A percentile compares a stretch with the other conserved stretches of the same genome.
These are phyloP conservation scores for Halcyon malimbica DNA, from an alignment of 2,113 vertebrate species.

Conservation along the genomic window DNA sequence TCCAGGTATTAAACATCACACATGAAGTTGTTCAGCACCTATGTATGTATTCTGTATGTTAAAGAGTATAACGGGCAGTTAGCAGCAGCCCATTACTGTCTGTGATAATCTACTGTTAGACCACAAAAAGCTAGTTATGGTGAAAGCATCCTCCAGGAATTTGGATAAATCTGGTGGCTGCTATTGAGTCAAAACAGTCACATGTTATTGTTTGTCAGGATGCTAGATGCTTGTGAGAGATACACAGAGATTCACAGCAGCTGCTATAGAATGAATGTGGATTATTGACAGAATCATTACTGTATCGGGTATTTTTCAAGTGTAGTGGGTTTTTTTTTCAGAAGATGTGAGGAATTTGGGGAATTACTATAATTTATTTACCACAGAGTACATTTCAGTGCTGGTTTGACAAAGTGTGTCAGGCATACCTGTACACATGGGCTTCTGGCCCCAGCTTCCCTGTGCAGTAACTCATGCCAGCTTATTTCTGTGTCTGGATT, in stretches of 20 bases:
- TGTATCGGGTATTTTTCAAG: background rate
- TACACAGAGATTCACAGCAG: background rate
- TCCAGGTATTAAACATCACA: background rate
- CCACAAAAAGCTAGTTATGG: background rate
- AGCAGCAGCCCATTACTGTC: background rate
- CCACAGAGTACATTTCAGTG: background rate
- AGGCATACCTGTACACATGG: background rate
- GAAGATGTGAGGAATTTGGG: background rate
- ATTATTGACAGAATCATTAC: background rate
- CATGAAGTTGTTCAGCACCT: background rate
- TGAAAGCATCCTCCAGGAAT: background rate
- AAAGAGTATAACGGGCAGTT: background rate
- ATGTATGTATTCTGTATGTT: background rate
- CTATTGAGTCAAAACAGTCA: background rate
- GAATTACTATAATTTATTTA: background rate
- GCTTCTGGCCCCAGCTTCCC: background rate
- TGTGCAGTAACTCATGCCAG: background rate
- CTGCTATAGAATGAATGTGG: background rate
- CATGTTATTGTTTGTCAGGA: background rate
- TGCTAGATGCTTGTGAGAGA: background rate
- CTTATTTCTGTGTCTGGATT: background rate
- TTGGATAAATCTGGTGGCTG: background rate
- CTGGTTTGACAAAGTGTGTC: background rate
- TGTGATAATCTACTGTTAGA: background rate
- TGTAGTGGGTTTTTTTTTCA: too few species aligned